Base-by-base conservation (phyloP, 1,140 invertebrate species). In the Gonioctena quinquepunctata region DNA sequence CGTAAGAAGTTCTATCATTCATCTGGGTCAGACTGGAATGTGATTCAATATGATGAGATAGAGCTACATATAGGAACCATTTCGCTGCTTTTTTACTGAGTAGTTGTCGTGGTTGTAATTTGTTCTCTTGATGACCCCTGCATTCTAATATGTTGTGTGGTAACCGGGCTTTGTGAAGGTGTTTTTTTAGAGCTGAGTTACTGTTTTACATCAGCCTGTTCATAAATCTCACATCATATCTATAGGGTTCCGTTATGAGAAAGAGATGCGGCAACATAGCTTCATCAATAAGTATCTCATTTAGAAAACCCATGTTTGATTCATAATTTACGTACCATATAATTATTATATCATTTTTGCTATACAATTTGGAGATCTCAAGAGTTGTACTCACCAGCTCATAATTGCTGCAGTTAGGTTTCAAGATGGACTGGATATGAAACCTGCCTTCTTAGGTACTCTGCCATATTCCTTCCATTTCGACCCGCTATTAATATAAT, bases 381-480 rank as follows among this genome's bases (percentile, higher is more conserved):
- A 50, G 18, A 5, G 49, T 50, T 5, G 49, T 50, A n/a, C n/a
- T n/a, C n/a, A 50, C n/a, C n/a, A 50, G 49, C 49, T 50, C 49
- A 5, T 19, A 3, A 5, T 19, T 50, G 4, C 49, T 50, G 49
- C 49, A 50, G n/a, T 50, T 50, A 6, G 49, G 49, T 50, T 50
- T 50, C 13, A 50, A 19, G n/a, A 50, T 50, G n/a, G 49, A 50
- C 49, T 50, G 49, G 49, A 50, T 19, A 3, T 3, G n/a, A 50
- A 16, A 50, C 49, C n/a, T 5, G 49, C n/a, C 49, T 50, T n/a
- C n/a, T 50, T 3, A 50, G 49, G 49, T 50, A 50, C n/a, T 50
- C 49, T 50, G 49, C 49, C 49, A 50, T 50, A n/a, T 50, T 50
- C n/a, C 49, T 50, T 3, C 49, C 49, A 50, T 50, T 50, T 50